These are phyloP conservation scores for Lasiommata megera DNA, from an alignment of 2,888 invertebrate genomes.

Conservation along the genomic window DNA sequence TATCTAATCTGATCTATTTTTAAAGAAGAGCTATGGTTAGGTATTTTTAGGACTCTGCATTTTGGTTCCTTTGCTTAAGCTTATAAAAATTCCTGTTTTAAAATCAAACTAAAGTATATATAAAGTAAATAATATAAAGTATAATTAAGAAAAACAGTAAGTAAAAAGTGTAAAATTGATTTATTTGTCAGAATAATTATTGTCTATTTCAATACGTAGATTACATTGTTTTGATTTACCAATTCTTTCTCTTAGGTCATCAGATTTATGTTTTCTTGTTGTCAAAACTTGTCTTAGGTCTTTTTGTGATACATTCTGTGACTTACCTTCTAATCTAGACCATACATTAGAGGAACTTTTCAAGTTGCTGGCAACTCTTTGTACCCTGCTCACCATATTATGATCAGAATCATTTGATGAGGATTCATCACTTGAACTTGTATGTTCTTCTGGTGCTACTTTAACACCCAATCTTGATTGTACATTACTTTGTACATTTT, in stretches of 20 bases:
- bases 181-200: conserved; percentile 55
- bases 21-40: no score
- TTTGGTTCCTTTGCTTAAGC: no score
- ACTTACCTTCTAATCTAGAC: conserved; percentile 75
- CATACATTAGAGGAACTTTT: conserved; percentile 75
- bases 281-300: conserved; percentile 65
- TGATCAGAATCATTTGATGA: conserved; percentile 54
- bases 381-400: conserved; percentile 78
- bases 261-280: conserved; percentile 52
- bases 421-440: conserved; percentile 50
- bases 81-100: no score
- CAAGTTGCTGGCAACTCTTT: conserved; percentile 59
- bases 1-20: no score
- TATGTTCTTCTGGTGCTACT: conserved; percentile 42
- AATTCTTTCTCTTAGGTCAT: conserved; percentile 64
- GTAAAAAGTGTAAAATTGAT: conserved; percentile 32
- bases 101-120: no score
- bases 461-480: conserved; percentile 65
- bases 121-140: neutral
- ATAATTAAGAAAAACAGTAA: conserved; percentile 7
- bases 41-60: no score
- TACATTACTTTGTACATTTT: conserved; percentile 40
- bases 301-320: conserved; percentile 43
- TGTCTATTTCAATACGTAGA: conserved; percentile 76
- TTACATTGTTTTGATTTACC: conserved; percentile 63